Evolutionary conservation across 2,888 invertebrate genomes (phyloP).

Genomic region (Bibio marci): DNA sequence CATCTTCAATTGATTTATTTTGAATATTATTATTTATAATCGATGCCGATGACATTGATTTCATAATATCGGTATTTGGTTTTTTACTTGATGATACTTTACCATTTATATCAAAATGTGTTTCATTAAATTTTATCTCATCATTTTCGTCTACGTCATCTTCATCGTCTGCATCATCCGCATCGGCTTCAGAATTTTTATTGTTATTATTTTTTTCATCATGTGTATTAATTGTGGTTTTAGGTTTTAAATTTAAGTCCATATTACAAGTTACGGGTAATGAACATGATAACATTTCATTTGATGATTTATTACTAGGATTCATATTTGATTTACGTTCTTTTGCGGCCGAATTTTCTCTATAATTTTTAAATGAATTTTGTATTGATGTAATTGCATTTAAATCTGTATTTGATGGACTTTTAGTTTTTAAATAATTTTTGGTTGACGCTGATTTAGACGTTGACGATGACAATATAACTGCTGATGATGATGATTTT

Average conservation of each 20-base stretch:
- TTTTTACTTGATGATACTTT: conserved; percentile 6
- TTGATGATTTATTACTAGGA: conserved; percentile 15
- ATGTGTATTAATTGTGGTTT: no score
- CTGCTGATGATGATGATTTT: conserved; percentile 15
- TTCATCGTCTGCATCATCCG: neutral
- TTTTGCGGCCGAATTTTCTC: conserved; percentile 19
- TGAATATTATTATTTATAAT: neutral
- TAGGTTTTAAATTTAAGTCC: neutral
- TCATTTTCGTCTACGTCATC: neutral
- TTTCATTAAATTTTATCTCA: conserved; percentile 14
- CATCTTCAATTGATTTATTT: neutral
- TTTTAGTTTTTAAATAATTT: conserved; percentile 17
- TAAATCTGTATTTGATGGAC: conserved; percentile 22
- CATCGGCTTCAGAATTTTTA: conserved; percentile 13
- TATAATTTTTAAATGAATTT: conserved; percentile 23
- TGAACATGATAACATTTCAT: conserved; percentile 5
- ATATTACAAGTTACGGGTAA: conserved; percentile 4
- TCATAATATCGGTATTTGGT: neutral
- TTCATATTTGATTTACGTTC: conserved; percentile 6
- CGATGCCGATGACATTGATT: no score
- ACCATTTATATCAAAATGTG: conserved; percentile 16
- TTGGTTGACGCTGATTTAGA: conserved; percentile 11
- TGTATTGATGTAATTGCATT: conserved; percentile 25
- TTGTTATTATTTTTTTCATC: conserved; percentile 14
- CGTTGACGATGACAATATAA: conserved; percentile 12